These are phyloP conservation scores for Grantiella picta DNA, from an alignment of 2,113 vertebrate species.

Conservation along the genomic window DNA sequence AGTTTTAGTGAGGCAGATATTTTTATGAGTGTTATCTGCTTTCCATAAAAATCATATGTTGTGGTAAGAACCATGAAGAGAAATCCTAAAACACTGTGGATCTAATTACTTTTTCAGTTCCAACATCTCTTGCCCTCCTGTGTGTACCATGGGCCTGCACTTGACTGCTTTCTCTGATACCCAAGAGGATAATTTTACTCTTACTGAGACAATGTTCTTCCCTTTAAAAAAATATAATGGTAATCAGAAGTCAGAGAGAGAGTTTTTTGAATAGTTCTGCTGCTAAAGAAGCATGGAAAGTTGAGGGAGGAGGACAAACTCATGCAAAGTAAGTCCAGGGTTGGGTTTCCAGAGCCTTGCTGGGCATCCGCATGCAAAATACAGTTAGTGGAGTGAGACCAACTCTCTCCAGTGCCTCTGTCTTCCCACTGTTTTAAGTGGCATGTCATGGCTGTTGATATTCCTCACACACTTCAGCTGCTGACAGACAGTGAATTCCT, in stretches of 20 bases:
- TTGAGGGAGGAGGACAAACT: background rate
- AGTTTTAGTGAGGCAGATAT: slow-evolving; percentile 5
- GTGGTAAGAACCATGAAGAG: background rate
- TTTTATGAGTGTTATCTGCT: slow-evolving; percentile 32
- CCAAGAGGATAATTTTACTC: background rate
- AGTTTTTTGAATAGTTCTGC: background rate
- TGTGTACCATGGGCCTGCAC: background rate
- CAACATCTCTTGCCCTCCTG: background rate
- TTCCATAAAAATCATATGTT: slow-evolving; percentile 7
- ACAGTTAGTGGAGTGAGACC: background rate
- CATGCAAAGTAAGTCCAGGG: background rate
- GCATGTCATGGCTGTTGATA: accelerated
- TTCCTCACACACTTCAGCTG: background rate
- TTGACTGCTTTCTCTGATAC: background rate
- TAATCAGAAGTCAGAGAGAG: background rate
- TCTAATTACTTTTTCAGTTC: background rate
- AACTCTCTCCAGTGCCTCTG: background rate
- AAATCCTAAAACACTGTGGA: background rate
- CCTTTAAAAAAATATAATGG: background rate
- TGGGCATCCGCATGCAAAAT: background rate
- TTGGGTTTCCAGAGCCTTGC: background rate
- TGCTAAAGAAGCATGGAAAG: background rate
- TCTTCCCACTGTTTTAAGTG: background rate
- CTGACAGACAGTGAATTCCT: slow-evolving; percentile 1
- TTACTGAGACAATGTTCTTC: background rate